A percentile compares a stretch with the other conserved stretches of the same genome.
Conservation (phyloP, 2,113 vertebrate species). For the Erythrocercus mccallii region DNA sequence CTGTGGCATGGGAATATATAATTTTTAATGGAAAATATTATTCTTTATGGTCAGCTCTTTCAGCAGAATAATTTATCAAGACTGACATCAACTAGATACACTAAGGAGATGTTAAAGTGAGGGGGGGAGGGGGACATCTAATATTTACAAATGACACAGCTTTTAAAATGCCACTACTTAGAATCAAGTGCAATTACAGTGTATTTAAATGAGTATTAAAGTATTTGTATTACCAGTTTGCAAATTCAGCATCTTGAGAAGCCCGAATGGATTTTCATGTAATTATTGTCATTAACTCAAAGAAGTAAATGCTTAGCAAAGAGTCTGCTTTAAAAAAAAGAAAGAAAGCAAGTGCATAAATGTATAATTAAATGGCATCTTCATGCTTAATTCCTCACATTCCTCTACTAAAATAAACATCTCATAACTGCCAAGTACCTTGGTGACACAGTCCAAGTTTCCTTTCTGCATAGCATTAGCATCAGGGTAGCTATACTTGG, state of each 20-base stretch:
- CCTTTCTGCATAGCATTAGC: background rate
- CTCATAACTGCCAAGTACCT: background rate
- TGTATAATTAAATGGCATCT: background rate
- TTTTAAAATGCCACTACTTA: conserved; percentile 15
- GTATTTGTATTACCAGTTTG: conserved; percentile 49
- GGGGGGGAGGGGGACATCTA: background rate
- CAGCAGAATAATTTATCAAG: conserved; percentile 27
- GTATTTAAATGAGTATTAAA: conserved; percentile 40
- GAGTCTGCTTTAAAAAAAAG: background rate
- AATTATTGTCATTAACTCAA: conserved; percentile 51
- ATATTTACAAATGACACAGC: background rate
- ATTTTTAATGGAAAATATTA: conserved; percentile 42
- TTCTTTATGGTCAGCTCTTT: conserved; percentile 25
- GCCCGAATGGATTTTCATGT: conserved; percentile 9
- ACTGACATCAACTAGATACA: conserved; percentile 1
- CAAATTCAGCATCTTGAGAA: conserved; percentile 52
- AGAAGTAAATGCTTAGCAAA: conserved; percentile 21
- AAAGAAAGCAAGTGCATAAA: background rate
- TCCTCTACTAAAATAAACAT: conserved; percentile 4
- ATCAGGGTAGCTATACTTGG: background rate
- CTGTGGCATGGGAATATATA: conserved; percentile 24
- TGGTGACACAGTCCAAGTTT: background rate
- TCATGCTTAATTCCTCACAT: background rate
- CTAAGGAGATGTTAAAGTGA: background rate
- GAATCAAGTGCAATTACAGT: conserved; percentile 38